Percentiles rank a stretch among this genome's conserved stretches.
phyloP scores from a whole-genome alignment of 2,797 vertebrate species.

The Macropus fuliginosus region DNA sequence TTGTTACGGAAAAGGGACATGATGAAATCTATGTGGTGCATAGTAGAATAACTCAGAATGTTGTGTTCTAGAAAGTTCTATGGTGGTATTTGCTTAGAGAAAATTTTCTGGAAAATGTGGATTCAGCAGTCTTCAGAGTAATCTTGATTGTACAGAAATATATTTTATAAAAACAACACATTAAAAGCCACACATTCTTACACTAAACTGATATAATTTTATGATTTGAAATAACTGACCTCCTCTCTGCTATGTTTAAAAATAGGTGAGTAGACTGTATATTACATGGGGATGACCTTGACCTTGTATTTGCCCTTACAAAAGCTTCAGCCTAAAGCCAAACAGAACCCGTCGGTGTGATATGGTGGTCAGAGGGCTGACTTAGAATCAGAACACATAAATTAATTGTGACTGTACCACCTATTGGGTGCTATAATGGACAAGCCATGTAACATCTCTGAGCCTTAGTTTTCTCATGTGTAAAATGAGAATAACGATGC shows the following conservation, averaged over 20 bases:
- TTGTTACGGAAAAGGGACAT: background rate
- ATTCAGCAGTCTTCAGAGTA: background rate
- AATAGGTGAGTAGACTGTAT: background rate
- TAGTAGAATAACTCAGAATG: background rate
- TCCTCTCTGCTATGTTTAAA: background rate
- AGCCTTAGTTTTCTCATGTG: background rate
- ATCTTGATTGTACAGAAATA: background rate
- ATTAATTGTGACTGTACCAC: background rate
- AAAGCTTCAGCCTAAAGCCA: background rate
- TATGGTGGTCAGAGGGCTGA: background rate
- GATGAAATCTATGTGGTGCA: background rate
- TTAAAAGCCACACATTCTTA: background rate
- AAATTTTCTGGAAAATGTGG: background rate
- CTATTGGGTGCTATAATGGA: background rate
- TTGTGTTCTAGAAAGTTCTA: background rate
- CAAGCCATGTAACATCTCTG: background rate
- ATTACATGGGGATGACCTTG: background rate
- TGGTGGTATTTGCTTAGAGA: background rate
- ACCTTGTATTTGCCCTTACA: background rate
- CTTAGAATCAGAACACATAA: background rate
- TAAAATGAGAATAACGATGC: background rate
- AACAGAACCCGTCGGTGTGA: background rate
- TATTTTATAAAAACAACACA: background rate
- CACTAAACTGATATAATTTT: background rate
- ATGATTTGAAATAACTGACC: background rate